phyloP scores from a whole-genome alignment of 1,140 invertebrate species.

The Solen grandis region DNA sequence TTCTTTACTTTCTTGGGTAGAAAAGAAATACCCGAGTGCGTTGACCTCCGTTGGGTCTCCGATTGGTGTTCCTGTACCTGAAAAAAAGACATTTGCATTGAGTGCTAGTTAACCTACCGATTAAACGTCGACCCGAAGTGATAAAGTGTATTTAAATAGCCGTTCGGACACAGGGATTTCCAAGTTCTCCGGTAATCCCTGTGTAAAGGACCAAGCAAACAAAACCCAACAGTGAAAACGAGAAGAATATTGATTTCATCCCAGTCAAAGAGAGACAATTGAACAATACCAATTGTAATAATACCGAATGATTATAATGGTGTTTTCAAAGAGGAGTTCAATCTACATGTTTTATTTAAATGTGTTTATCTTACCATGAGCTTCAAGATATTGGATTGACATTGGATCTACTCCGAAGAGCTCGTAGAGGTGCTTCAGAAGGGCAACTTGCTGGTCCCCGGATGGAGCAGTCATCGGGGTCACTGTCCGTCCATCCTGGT shows the following conservation, averaged over 20 bases:
- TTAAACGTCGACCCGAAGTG: no score
- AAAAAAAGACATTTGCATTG: slow-evolving; percentile 5
- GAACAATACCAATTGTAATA: neutral
- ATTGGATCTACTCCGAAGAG: slow-evolving; percentile 4
- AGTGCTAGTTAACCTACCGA: no score
- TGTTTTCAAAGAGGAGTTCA: no score
- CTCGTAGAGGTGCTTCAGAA: slow-evolving; percentile 50
- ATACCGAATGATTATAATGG: neutral
- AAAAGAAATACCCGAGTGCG: slow-evolving; percentile 20
- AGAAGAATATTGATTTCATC: no score
- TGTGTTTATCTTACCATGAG: slow-evolving; percentile 56
- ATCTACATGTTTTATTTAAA: neutral
- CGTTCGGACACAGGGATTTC: no score
- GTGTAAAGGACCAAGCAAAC: no score
- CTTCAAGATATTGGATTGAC: slow-evolving; percentile 55
- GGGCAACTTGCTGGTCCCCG: slow-evolving; percentile 43
- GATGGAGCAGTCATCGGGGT: slow-evolving; percentile 64
- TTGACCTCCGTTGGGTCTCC: slow-evolving; percentile 96
- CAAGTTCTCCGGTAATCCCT: no score
- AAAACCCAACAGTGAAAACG: no score
- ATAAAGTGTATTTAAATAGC: no score
- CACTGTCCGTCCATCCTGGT: no score
- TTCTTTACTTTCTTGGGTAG: no score
- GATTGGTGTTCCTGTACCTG: slow-evolving; percentile 92
- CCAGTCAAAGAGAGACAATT: no score